phyloP scores from a whole-genome alignment of 2,113 vertebrate species.

The Tursiops truncatus region DNA sequence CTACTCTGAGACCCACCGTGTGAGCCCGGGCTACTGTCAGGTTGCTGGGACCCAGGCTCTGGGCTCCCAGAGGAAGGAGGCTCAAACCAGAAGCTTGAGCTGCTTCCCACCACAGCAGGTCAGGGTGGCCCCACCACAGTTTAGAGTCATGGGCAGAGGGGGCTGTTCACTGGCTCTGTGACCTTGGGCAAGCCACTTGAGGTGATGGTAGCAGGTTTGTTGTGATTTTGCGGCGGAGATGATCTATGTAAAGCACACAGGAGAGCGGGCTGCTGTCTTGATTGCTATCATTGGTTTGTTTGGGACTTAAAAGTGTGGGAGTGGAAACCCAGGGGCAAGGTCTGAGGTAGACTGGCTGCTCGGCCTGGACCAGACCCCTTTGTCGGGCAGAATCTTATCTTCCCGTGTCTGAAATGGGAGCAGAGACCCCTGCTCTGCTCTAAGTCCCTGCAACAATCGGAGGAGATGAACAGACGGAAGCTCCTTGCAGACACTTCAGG shows the following conservation, averaged over 20 bases:
- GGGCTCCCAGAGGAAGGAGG: not conserved
- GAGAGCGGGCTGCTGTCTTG: not conserved
- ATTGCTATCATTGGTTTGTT: not conserved
- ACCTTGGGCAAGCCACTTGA: not conserved
- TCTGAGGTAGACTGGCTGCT: not conserved
- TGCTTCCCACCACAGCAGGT: not conserved
- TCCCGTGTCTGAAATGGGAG: not conserved
- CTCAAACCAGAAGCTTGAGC: not conserved
- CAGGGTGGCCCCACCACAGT: not conserved
- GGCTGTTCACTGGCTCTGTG: not conserved
- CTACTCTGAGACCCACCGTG: fast-evolving
- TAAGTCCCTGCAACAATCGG: not conserved
- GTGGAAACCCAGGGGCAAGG: not conserved
- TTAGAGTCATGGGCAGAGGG: not conserved
- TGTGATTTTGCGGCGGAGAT: not conserved
- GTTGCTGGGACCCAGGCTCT: not conserved
- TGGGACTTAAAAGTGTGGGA: not conserved
- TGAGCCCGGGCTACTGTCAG: not conserved
- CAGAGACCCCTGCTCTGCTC: not conserved
- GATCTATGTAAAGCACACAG: not conserved
- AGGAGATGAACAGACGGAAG: not conserved
- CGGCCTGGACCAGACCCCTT: not conserved
- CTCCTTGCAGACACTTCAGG: too few species aligned
- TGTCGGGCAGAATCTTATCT: not conserved
- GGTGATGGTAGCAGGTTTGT: not conserved